These are phyloP conservation scores for Drosophila tani DNA, from an alignment of 1,140 invertebrate species.

Conservation along the genomic window DNA sequence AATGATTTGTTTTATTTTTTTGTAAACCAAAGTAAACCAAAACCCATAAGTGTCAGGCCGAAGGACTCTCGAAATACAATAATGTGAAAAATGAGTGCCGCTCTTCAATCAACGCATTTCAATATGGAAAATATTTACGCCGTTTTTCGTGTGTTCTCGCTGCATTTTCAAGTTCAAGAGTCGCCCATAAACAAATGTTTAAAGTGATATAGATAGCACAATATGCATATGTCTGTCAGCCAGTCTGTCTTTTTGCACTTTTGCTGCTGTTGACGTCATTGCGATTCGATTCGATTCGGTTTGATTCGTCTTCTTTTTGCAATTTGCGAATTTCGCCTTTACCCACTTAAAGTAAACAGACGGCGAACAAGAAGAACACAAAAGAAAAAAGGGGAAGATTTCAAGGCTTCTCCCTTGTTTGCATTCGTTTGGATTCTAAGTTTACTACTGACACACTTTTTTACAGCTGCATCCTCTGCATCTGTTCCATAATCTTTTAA, in stretches of 20 bases:
- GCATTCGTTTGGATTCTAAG: constrained; percentile 14
- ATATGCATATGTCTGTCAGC: constrained; percentile 28
- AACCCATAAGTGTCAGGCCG: not conserved
- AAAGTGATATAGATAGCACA: constrained; percentile 49
- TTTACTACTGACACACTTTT: constrained; percentile 54
- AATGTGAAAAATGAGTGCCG: constrained; percentile 12
- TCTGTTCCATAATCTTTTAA: not conserved
- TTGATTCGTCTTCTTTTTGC: constrained; percentile 28
- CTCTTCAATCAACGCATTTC: constrained; percentile 31
- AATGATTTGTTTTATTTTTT: not conserved
- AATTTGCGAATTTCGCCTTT: constrained; percentile 44
- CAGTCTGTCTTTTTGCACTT: constrained; percentile 31
- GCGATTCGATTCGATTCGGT: constrained; percentile 28
- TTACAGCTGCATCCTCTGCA: not conserved
- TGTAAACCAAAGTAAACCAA: not conserved
- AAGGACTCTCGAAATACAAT: constrained; percentile 13
- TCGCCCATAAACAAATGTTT: constrained; percentile 42
- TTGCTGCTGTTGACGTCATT: constrained; percentile 37
- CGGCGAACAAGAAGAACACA: not conserved
- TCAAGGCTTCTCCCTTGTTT: constrained; percentile 33
- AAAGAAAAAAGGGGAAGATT: not conserved
- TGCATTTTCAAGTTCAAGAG: constrained; percentile 48
- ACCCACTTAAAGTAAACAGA: constrained; percentile 51
- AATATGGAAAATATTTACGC: constrained; percentile 5
- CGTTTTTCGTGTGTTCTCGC: constrained; percentile 3